These are phyloP conservation scores for Channa argus DNA, from an alignment of 2,113 vertebrate species.

Conservation along the genomic window DNA sequence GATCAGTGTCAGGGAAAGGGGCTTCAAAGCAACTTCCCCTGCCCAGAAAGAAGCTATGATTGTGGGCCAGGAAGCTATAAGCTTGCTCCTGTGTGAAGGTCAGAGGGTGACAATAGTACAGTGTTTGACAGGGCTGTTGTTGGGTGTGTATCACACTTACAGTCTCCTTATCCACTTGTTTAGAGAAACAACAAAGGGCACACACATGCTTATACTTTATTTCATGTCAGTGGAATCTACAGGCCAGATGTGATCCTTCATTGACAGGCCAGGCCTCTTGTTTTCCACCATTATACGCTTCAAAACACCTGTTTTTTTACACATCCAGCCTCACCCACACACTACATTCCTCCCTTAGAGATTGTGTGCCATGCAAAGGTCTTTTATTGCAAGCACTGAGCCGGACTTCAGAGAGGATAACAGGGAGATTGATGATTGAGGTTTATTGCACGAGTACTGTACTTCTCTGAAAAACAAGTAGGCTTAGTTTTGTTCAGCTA, in stretches of 20 bases:
- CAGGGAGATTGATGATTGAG: conserved; percentile 16
- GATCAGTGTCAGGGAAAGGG: conserved; percentile 54
- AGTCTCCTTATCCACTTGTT: conserved; percentile 42
- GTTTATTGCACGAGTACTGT: conserved; percentile 6
- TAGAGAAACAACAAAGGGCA: conserved; percentile 33
- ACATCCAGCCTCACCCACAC: conserved; percentile 44
- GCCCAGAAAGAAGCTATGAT: conserved; percentile 59
- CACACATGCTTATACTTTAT: conserved; percentile 33
- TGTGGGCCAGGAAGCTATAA: conserved; percentile 57
- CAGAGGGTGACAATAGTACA: conserved; percentile 56
- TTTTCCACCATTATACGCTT: conserved; percentile 51
- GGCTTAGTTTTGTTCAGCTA: conserved; percentile 5
- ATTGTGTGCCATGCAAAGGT: not conserved
- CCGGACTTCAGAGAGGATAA: not conserved
- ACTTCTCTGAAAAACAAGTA: not conserved
- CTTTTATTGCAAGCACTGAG: conserved; percentile 9
- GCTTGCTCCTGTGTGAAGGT: conserved; percentile 49
- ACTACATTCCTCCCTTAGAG: conserved; percentile 15
- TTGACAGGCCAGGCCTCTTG: conserved; percentile 41
- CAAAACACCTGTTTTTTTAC: conserved; percentile 72
- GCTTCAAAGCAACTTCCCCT: conserved; percentile 75
- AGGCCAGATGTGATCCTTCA: conserved; percentile 73
- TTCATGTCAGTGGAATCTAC: conserved; percentile 47
- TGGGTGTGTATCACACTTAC: conserved; percentile 51
- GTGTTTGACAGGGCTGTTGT: conserved; percentile 42